phyloP scores from a whole-genome alignment of 1,140 invertebrate species.

The Macrobrachium rosenbergii region DNA sequence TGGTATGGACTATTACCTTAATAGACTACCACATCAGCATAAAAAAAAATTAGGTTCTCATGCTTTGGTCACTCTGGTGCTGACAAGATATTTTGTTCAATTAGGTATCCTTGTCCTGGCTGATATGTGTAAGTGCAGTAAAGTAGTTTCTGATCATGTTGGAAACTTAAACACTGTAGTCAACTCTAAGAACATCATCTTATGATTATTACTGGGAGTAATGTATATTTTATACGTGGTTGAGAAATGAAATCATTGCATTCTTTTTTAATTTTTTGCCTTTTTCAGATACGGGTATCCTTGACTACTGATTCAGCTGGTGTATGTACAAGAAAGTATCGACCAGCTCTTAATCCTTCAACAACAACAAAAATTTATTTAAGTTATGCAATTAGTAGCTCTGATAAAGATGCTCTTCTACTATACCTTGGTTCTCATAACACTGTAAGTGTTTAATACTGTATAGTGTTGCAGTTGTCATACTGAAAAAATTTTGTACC shows the following conservation, averaged over 20 bases:
- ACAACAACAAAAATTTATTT: constrained; percentile 80
- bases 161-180: no score
- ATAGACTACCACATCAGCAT: no score
- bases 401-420: constrained; percentile 77
- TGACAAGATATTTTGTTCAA: no score
- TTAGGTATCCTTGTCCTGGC: no score
- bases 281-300: constrained; percentile 83
- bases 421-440: constrained; percentile 78
- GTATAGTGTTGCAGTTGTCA: not conserved
- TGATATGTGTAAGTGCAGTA: no score
- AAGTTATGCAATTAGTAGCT: constrained; percentile 75
- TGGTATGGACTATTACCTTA: not conserved
- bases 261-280: not conserved
- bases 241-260: not conserved
- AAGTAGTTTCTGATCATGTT: no score
- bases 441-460: constrained; percentile 69
- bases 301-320: constrained; percentile 72
- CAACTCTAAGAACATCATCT: no score
- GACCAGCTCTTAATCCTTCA: constrained; percentile 76
- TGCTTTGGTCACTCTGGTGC: no score
- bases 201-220: not conserved
- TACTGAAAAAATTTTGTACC: not conserved
- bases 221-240: not conserved
- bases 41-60: no score
- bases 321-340: constrained; percentile 82